Percentiles rank a stretch among this genome's conserved stretches.
Evolutionary conservation across 2,888 invertebrate genomes (phyloP).

Genomic region (Himalopsyche tibetana): DNA sequence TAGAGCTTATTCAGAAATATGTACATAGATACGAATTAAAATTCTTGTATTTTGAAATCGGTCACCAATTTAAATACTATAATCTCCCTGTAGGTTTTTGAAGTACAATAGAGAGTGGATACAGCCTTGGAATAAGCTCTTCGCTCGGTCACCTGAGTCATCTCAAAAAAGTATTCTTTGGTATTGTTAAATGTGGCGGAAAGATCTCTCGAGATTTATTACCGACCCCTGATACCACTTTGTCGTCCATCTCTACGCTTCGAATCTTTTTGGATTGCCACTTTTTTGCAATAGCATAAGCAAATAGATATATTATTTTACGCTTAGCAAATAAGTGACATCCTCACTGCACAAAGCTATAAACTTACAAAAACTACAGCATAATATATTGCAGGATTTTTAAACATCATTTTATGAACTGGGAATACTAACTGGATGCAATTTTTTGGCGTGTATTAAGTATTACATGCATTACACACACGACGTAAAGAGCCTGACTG

Average conservation of each 20-base stretch:
- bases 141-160: conserved; percentile 14
- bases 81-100: neutral
- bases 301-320: neutral
- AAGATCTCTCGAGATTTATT: conserved; percentile 34
- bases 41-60: no score
- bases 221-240: conserved; percentile 26
- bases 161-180: conserved; percentile 34
- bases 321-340: neutral
- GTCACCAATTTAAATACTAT: neutral
- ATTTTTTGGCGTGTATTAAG: no score
- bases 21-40: no score
- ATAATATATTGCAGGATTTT: no score
- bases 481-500: no score
- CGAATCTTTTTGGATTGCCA: conserved; percentile 4
- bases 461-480: no score
- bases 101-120: conserved; percentile 34
- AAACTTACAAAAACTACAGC: neutral
- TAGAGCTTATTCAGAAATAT: no score
- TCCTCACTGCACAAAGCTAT: neutral
- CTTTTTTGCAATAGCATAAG: neutral
- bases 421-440: no score
- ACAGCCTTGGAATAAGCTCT: conserved; percentile 26
- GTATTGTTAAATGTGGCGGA: conserved; percentile 34
- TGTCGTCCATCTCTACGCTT: conserved; percentile 4
- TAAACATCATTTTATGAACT: no score